phyloP scores from a whole-genome alignment of 2,888 invertebrate species.

The Amorpha juglandis region DNA sequence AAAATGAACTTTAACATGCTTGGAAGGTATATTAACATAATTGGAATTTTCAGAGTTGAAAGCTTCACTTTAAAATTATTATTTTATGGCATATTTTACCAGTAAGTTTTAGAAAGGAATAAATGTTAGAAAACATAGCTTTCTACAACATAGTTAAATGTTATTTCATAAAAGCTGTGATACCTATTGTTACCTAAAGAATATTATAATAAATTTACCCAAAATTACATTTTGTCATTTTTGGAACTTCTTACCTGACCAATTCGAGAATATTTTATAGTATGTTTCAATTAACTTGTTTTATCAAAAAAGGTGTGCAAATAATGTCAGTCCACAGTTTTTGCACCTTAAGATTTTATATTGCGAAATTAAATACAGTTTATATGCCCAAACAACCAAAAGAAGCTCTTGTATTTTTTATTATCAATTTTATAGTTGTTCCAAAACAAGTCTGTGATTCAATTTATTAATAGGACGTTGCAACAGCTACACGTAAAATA shows the following conservation, averaged over 20 bases:
- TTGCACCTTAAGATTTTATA: neutral
- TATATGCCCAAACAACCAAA: neutral
- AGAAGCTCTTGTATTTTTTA: neutral
- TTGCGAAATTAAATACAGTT: slow-evolving; percentile 15
- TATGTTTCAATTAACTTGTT: neutral
- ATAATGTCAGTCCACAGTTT: neutral
- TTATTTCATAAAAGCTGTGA: no score
- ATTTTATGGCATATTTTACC: no score
- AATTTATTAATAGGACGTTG: neutral
- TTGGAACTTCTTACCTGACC: neutral
- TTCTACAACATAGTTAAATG: no score
- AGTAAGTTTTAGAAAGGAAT: no score
- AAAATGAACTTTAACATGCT: no score
- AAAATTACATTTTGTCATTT: neutral
- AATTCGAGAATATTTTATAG: neutral
- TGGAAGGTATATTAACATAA: no score
- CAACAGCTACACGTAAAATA: neutral
- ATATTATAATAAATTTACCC: no score
- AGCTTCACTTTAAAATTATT: no score
- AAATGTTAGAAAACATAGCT: no score
- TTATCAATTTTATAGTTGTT: neutral
- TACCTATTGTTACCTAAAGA: no score
- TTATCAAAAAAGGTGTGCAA: slow-evolving; percentile 1
- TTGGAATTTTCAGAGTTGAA: no score
- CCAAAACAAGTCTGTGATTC: slow-evolving; percentile 5